Evolutionary conservation across 2,797 vertebrate genomes (phyloP), one percentile per base, ranked within the genome.

Genomic region (Orientallactaga sibirica): DNA sequence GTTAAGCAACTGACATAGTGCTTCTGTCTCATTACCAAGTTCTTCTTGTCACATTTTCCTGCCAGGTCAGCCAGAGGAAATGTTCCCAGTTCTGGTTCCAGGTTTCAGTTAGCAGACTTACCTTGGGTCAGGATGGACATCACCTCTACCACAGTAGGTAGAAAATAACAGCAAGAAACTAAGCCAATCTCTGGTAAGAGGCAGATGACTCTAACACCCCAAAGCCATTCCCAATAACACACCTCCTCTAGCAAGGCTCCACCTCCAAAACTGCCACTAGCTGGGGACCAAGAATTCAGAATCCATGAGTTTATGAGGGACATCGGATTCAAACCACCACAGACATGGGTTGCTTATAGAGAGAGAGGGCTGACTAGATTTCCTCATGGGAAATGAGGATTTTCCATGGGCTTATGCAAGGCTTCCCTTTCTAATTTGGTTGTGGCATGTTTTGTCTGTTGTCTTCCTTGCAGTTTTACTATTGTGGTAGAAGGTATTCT

Each of bases 21-120:
- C 74, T 92, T 95, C 94, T 77, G 88, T 82, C 83, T 94, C 88
- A 90, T 93, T 93, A 79, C 71, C 85, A 68, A 9, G 79, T 94
- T 84, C 43, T 92, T 86, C 77, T 84, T 71, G 18, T 86, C 88
- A 82, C 81, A 70, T 67, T 77, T 70, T 27, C 5, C 85, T 88
- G 61, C 83, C 48, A 66, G 4, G 25, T 67, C 76, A 74, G 75
- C 58, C 76, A 12, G n/a, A 86, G 93, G 81, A 90, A 92, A 92
- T 62, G 48, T 67, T 64, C 25, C 55, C 25, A 11, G 64, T 24
- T 83, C 80, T 19, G 82, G 19, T 52, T 77, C 68, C 25, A 5
- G 37, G 9, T 25, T 86, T 48, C 19, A 14, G 58, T 62, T 25
- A 55, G 16, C 1, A 55, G 73, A 19, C 5, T 20, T 0, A 7